Conservation (phyloP, 1,140 invertebrate species). For the Metaphire vulgaris region DNA sequence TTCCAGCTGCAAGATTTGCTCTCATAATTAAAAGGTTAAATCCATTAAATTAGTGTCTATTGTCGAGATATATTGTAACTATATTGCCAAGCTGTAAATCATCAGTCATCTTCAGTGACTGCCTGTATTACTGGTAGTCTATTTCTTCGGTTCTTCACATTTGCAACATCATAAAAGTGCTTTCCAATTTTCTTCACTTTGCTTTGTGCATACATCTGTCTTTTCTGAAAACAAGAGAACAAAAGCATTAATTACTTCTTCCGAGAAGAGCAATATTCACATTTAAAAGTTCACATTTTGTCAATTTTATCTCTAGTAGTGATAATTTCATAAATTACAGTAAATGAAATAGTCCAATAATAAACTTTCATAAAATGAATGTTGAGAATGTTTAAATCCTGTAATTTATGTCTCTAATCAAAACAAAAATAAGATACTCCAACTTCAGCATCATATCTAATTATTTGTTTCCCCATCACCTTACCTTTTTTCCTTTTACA, state of each 20-base stretch:
- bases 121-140: background rate
- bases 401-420: background rate
- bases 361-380: background rate
- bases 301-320: too few relatives aligned
- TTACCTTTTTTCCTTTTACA: background rate
- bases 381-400: background rate
- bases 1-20: too few relatives aligned
- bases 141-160: slow-evolving; percentile 69
- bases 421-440: background rate
- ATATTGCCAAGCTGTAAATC: too few relatives aligned
- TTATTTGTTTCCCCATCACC: background rate
- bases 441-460: background rate
- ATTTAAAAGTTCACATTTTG: too few relatives aligned
- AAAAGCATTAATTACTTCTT: background rate
- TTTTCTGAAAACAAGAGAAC: slow-evolving; percentile 35
- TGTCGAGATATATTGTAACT: too few relatives aligned
- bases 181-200: slow-evolving; percentile 81
- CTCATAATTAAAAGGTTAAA: too few relatives aligned
- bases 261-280: too few relatives aligned
- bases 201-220: slow-evolving; percentile 55
- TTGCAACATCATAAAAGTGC: slow-evolving; percentile 84
- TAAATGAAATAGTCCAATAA: background rate
- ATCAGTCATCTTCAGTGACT: background rate
- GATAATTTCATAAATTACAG: background rate
- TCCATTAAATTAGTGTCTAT: too few relatives aligned